Percentiles rank a stretch among this genome's conserved stretches.
These are phyloP conservation scores for Pristionchus arcanus DNA, from an alignment of 2,888 invertebrate species.

Conservation along the genomic window DNA sequence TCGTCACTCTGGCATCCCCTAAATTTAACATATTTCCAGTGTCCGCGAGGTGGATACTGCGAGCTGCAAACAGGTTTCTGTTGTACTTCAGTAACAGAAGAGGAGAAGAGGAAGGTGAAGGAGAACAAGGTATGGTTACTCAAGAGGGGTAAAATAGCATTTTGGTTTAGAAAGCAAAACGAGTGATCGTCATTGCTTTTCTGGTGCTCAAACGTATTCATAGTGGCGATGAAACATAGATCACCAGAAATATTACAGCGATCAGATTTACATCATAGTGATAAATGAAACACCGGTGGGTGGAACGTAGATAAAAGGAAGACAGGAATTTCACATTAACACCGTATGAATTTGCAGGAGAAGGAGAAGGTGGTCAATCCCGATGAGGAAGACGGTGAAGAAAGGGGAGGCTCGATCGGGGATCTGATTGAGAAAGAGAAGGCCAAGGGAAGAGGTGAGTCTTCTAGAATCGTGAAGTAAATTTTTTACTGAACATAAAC, in stretches of 20 bases:
- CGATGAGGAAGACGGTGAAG: constrained; percentile 35
- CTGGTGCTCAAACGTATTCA: too few relatives aligned
- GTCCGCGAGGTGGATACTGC: constrained; percentile 69
- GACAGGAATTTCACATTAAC: too few relatives aligned
- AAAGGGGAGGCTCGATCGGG: constrained; percentile 31
- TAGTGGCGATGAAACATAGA: too few relatives aligned
- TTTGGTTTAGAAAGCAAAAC: too few relatives aligned
- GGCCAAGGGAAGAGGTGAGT: constrained; percentile 46
- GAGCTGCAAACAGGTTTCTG: constrained; percentile 74
- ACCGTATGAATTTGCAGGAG: neutral
- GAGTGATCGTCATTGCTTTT: too few relatives aligned
- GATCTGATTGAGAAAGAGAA: constrained; percentile 51
- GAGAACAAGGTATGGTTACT: constrained; percentile 43
- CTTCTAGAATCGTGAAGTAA: neutral
- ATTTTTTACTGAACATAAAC: neutral
- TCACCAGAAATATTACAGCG: too few relatives aligned
- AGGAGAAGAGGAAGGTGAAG: constrained; percentile 48
- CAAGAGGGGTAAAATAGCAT: too few relatives aligned
- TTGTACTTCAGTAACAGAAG: constrained; percentile 59
- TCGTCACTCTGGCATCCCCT: too few relatives aligned
- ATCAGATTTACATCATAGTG: too few relatives aligned
- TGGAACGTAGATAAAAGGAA: too few relatives aligned
- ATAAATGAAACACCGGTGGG: too few relatives aligned
- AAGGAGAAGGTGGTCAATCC: constrained; percentile 10
- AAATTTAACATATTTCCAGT: constrained; percentile 53